Conservation (phyloP, 2,888 invertebrate species). For the Prosapia bicincta region DNA sequence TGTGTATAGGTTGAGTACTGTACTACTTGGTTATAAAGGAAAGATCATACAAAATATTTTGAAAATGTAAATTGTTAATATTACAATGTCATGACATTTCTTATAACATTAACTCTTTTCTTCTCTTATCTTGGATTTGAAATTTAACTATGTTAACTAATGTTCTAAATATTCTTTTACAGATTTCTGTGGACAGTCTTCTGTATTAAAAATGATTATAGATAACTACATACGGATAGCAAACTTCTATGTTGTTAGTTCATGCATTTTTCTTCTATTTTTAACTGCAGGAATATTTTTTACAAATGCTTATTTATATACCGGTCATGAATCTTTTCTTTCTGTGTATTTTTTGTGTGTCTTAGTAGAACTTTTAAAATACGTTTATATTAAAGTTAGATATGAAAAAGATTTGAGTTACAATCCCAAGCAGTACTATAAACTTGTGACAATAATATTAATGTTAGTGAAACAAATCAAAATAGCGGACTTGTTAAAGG, state of each 20-base stretch:
- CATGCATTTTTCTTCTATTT: conserved; percentile 32
- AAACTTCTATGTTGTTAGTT: not conserved
- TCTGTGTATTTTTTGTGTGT: conserved; percentile 46
- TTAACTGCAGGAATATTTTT: conserved; percentile 56
- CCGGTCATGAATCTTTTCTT: conserved; percentile 54
- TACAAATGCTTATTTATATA: conserved; percentile 56
- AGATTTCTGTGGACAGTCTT: not conserved
- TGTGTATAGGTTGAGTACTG: too few species aligned
- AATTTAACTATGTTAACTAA: too few species aligned
- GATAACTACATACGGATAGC: not conserved
- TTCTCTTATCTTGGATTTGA: too few species aligned
- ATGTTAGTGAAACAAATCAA: conserved; percentile 37
- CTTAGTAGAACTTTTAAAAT: conserved; percentile 55
- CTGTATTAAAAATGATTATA: not conserved
- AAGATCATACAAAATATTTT: too few species aligned
- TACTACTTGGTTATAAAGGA: too few species aligned
- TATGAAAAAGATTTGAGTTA: conserved; percentile 29
- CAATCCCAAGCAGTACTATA: conserved; percentile 26
- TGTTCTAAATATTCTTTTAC: not conserved
- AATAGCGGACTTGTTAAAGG: conserved; percentile 53
- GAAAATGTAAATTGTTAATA: too few species aligned
- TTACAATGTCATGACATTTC: too few species aligned
- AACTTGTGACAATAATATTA: conserved; percentile 16
- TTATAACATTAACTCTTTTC: too few species aligned
- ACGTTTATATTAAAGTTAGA: conserved; percentile 43